Evolutionary conservation across 2,797 vertebrate genomes (phyloP).

Genomic region (Enteromius thamalakanensis): DNA sequence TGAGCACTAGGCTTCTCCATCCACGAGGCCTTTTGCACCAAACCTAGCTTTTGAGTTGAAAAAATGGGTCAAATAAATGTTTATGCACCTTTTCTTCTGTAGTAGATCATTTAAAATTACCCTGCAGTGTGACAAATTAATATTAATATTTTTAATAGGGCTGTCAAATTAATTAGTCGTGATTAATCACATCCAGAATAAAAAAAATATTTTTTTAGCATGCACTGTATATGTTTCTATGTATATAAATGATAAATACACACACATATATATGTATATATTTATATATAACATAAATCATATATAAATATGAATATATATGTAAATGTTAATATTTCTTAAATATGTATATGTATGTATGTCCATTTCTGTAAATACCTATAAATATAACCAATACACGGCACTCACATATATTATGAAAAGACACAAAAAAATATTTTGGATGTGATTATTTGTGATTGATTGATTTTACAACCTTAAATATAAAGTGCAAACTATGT

Average conservation of each 20-base stretch:
- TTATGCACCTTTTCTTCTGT: background rate
- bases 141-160: background rate
- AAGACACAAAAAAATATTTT: no score
- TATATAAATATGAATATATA: background rate
- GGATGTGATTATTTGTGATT: no score
- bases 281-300: no score
- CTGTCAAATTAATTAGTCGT: background rate
- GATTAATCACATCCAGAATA: no score
- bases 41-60: conserved; percentile 64
- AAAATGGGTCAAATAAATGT: conserved; percentile 20
- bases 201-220: no score
- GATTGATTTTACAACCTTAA: no score
- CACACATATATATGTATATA: no score
- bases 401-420: no score
- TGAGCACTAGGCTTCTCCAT: conserved; percentile 64
- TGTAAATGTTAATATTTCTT: background rate
- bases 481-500: background rate
- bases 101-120: background rate
- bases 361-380: background rate
- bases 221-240: no score
- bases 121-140: background rate
- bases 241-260: no score
- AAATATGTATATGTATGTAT: no score
- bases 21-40: conserved; percentile 65
- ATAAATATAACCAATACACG: background rate